Conservation (phyloP, 1,140 invertebrate genomes). For the Capitella teleta region DNA sequence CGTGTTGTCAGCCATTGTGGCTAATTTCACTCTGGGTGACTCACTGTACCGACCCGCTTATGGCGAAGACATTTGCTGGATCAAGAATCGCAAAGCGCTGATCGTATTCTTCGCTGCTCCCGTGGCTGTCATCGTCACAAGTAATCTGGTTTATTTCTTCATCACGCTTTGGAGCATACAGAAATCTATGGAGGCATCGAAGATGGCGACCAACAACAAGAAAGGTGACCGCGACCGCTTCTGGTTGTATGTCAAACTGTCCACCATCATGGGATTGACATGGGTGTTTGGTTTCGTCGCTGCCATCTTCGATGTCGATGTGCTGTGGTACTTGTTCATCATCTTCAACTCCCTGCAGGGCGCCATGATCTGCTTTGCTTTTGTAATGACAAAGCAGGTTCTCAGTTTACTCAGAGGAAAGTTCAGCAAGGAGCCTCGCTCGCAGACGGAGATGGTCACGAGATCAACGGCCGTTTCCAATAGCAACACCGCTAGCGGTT, state of each 20-base stretch:
- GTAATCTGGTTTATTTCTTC: constrained; percentile 26
- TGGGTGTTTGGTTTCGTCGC: constrained; percentile 32
- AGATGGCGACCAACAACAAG: constrained; percentile 7
- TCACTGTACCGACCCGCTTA: constrained; percentile 29
- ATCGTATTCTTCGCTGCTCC: constrained; percentile 32
- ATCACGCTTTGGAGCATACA: constrained; percentile 37
- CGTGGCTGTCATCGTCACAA: constrained; percentile 22
- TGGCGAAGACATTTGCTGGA: constrained; percentile 40
- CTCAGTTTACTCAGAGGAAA: constrained; percentile 9
- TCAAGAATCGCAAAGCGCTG: constrained; percentile 20
- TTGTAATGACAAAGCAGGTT: constrained; percentile 16
- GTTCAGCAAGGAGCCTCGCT: no score
- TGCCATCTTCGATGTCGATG: constrained; percentile 9
- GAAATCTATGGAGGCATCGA: constrained; percentile 36
- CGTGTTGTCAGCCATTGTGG: no score
- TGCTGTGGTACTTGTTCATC: constrained; percentile 20
- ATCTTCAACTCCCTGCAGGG: constrained; percentile 22
- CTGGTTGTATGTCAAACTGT: constrained; percentile 46
- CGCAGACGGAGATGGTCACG: no score
- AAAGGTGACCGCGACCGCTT: constrained; percentile 19
- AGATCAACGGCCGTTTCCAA: no score
- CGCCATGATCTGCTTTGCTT: constrained; percentile 18
- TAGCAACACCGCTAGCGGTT: no score
- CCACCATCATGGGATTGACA: constrained; percentile 31
- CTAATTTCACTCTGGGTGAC: no score